Base-by-base conservation (phyloP, 2,888 invertebrate genomes). In the Scelioninae gen. 1 region DNA sequence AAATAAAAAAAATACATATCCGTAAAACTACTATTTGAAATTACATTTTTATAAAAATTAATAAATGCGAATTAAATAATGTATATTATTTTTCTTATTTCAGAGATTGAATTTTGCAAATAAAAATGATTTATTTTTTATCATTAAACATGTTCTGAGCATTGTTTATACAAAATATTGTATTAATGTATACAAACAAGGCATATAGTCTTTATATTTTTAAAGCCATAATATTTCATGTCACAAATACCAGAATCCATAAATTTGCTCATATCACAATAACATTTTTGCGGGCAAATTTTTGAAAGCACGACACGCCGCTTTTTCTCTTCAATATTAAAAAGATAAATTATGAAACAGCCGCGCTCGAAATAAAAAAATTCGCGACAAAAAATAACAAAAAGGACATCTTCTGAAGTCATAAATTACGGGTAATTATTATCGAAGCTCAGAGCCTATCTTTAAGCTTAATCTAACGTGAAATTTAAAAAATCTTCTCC, bases 381-480 rank as follows among this genome's bases (percentile, higher is more conserved):
- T 0, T 43, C 43, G 29, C 38, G 63, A 47, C 13, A 40, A 1
- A 53, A 10, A 15, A 4, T 5, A 23, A 31, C 34, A 38, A 53
- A 55, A 53, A 32, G 15, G 6, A 4, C 23, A 23, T 13, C 8
- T 45, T 45, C 31, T 10, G 45, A 23, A 11, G 6, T 10, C 55
- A 56, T 65, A 76, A 76, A 76, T 76, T 76, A 43, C 38, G 49
- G 1, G 58, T 58, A 76, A 76, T 76, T 76, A 60, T 76, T 76
- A 60, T 76, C 43, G 75, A 65, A 63, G 56, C 65, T 40, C 40
- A 10, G 29, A 15, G 58, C 58, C 51, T 65, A 76, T 76, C 75
- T 66, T 49, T 40, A 29, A 66, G 51, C 43, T 76, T 66, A 66
- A 76, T 76, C 75, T 76, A 66, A 76, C 49, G 51, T 40, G 66